Evolutionary conservation across 2,113 vertebrate genomes (phyloP).

Genomic region (Numida meleagris): DNA sequence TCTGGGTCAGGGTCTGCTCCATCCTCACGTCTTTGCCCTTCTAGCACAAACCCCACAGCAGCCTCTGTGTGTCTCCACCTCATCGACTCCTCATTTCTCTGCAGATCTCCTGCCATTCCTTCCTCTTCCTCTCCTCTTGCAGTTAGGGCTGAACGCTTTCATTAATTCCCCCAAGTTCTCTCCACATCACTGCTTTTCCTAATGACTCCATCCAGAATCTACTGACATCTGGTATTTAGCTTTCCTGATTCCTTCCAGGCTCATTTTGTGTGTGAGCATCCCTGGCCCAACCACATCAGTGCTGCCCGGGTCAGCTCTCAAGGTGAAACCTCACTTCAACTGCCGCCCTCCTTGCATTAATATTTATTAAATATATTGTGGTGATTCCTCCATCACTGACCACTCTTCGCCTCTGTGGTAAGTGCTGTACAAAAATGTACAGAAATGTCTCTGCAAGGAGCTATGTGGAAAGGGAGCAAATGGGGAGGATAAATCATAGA

Average conservation of each 20-base stretch:
- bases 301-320: not conserved
- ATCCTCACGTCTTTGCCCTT: accelerated
- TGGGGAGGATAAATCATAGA: not conserved
- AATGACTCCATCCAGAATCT: slow-evolving; percentile 9
- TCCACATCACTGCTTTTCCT: slow-evolving; percentile 12
- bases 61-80: not conserved
- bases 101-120: not conserved
- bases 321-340: not conserved
- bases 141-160: not conserved
- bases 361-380: not conserved
- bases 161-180: not conserved
- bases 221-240: not conserved
- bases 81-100: slow-evolving; percentile 31
- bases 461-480: not conserved
- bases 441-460: not conserved
- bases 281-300: accelerated
- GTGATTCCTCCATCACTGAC: not conserved
- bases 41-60: not conserved
- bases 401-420: not conserved
- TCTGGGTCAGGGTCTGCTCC: not conserved
- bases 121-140: not conserved
- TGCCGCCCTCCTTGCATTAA: not conserved
- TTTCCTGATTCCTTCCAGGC: not conserved
- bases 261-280: accelerated
- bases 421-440: not conserved